Percentiles rank a stretch among this genome's conserved stretches.
Evolutionary conservation across 2,888 invertebrate species (phyloP).

Genomic region (Rhodophaea formosa): DNA sequence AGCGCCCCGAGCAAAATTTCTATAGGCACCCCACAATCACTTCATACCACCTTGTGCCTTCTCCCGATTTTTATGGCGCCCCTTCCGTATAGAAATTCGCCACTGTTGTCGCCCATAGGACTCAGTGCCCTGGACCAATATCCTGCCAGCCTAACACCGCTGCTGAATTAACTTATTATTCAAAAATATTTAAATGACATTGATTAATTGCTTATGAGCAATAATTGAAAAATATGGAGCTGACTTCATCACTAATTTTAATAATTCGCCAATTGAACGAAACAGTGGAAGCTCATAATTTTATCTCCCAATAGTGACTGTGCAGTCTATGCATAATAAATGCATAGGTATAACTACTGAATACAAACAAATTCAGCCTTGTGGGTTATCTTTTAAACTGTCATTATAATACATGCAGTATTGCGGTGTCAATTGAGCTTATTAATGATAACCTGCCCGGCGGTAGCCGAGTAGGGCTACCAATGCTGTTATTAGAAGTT

Average conservation of each 20-base stretch:
- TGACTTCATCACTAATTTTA: background rate
- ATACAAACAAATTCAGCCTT: background rate
- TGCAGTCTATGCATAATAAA: background rate
- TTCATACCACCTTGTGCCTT: too few species aligned
- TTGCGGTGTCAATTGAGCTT: conserved; percentile 61
- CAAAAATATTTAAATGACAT: background rate
- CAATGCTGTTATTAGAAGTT: too few species aligned
- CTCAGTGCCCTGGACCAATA: too few species aligned
- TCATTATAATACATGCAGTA: conserved; percentile 36
- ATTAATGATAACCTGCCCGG: conserved; percentile 30
- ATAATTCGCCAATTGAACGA: too few species aligned
- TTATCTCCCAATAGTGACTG: background rate
- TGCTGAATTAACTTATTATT: too few species aligned
- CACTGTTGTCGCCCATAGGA: too few species aligned
- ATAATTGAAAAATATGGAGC: background rate
- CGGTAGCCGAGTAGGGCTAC: conserved; percentile 30
- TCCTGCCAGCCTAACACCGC: too few species aligned
- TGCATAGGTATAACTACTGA: background rate
- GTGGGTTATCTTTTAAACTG: background rate
- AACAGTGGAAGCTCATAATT: background rate
- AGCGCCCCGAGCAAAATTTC: too few species aligned
- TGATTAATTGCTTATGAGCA: background rate
- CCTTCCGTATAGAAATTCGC: too few species aligned
- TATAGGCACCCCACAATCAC: too few species aligned
- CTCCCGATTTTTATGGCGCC: too few species aligned